Base-by-base conservation (phyloP, 2,888 invertebrate genomes). In the Helleia helle region DNA sequence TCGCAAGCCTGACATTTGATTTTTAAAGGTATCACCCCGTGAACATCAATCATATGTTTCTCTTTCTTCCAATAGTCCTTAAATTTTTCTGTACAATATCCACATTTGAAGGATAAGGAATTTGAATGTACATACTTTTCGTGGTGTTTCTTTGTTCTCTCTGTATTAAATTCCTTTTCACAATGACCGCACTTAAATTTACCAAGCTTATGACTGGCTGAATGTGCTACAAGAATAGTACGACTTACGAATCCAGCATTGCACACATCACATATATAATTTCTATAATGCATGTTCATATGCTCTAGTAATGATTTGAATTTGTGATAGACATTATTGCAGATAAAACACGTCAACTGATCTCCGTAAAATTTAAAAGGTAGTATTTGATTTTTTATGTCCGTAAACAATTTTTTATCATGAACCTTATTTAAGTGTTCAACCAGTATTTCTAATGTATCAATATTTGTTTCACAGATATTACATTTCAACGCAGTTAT, bases 261-360 rank as follows among this genome's bases (percentile, higher is more conserved):
- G 38, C 84, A 84, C 0, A 61, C 70, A 0, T 74, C 71, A 42
- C 83, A 84, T 7, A 81, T 73, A 31, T 74, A 83, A 44, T 84
- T 83, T 25, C 75, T 60, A 36, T 70, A 80, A 27, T 83, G 83
- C 0, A 63, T 48, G 36, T 81, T 79, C 80, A 81, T 83, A 29
- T 84, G 83, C 27, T 76, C 77, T 64, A 75, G 70, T 2, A 83
- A 42, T 1, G 70, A 46, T 43, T 74, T 77, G 70, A 83, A 79
- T 14, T 73, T 79, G 46, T 77, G 73, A 31, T 69, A 84, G 0
- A 58, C 61, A 41, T 81, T 75, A 29, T 55, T 58, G 47, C 80
- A 80, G 0, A 80, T 59, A 26, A 71, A 75, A 44, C 84, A 84
- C 29, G 68, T 64, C 2, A 79, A 39, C 0, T 28, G 39, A 2